phyloP scores from a whole-genome alignment of 2,797 vertebrate genomes.

The Danionella dracula region DNA sequence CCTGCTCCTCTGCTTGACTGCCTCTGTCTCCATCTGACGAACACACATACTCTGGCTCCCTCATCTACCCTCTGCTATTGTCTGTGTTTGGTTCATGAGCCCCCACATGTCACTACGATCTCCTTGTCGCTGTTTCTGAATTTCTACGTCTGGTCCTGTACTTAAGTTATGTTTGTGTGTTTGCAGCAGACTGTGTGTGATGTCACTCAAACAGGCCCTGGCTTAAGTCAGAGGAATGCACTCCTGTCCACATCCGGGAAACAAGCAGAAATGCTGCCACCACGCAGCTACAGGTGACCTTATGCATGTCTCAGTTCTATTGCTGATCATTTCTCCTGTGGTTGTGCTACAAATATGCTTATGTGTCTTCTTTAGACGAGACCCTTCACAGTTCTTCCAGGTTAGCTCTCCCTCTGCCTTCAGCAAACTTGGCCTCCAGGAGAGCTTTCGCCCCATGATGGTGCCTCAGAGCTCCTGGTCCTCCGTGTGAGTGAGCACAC shows the following conservation, averaged over 20 bases:
- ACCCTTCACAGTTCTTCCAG: slow-evolving; percentile 82
- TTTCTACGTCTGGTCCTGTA: too few relatives aligned
- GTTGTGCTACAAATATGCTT: neutral
- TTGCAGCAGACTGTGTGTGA: neutral
- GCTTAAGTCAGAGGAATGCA: slow-evolving; percentile 62
- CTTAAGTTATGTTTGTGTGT: neutral
- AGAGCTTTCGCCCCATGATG: slow-evolving; percentile 80
- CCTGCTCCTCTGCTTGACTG: neutral
- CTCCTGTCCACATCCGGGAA: slow-evolving; percentile 55
- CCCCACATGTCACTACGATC: too few relatives aligned
- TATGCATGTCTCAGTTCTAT: neutral
- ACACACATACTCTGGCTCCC: neutral
- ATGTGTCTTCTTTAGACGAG: slow-evolving; percentile 64
- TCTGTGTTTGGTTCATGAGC: neutral
- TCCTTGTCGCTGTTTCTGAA: too few relatives aligned
- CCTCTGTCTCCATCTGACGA: slow-evolving; percentile 7
- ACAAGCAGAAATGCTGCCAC: slow-evolving; percentile 65
- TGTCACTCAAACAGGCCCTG: slow-evolving; percentile 51
- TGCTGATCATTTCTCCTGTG: neutral
- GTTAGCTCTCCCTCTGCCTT: slow-evolving; percentile 95
- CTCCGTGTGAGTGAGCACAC: slow-evolving; percentile 74
- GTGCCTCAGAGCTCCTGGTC: slow-evolving; percentile 85
- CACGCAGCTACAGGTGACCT: slow-evolving; percentile 64
- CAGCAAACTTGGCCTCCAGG: slow-evolving; percentile 82
- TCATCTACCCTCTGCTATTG: neutral